Evolutionary conservation across 2,797 vertebrate species (phyloP), one percentile per base, ranked within the genome.

Genomic region (Malurus leucopterus): DNA sequence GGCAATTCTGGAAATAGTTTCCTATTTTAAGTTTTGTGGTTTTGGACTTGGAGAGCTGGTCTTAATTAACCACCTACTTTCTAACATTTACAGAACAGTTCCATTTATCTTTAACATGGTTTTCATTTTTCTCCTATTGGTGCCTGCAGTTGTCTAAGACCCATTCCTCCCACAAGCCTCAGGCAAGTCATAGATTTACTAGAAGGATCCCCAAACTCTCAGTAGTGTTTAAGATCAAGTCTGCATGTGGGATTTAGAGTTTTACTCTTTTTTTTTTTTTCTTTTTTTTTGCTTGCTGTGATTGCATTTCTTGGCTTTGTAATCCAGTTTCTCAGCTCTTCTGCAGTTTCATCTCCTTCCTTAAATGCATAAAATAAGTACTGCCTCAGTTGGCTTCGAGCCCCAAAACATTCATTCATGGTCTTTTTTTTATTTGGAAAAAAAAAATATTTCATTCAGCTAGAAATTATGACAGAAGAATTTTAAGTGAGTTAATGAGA

Each of bases 1-100:
- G 96, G 95, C 96, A 97, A 97, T 97, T 96, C 96, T 97, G 96
- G 96, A 97, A 97, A 96, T 97, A 96, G 97, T 97, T 97, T 97
- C 95, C 96, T 95, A 96, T 97, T 97, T 97, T 97, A 96, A 96
- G 92, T 96, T 97, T 95, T 97, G 97, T 96, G 97, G 97, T 96
- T 98, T 97, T 94, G 94, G 95, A 97, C 91, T 90, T 90, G 84
- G 95, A 97, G 95, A 95, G 91, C 97, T 97, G 97, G 94, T 97
- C 96, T 95, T 97, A 97, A 97, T 98, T 97, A 97, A 88, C 94
- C 96, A 96, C 95, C 96, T 96, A 96, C 96, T 97, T 97, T 97
- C 95, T 95, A 97, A 95, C 95, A 95, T 96, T 97, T 96, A 92
- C 95, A 97, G 96, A 97, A 96, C 88, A 82, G 94, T 96, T 97